Percentiles rank a stretch among this genome's conserved stretches.
These are phyloP conservation scores for Naso thynnoides DNA, from an alignment of 2,797 vertebrate genomes.

Conservation along the genomic window DNA sequence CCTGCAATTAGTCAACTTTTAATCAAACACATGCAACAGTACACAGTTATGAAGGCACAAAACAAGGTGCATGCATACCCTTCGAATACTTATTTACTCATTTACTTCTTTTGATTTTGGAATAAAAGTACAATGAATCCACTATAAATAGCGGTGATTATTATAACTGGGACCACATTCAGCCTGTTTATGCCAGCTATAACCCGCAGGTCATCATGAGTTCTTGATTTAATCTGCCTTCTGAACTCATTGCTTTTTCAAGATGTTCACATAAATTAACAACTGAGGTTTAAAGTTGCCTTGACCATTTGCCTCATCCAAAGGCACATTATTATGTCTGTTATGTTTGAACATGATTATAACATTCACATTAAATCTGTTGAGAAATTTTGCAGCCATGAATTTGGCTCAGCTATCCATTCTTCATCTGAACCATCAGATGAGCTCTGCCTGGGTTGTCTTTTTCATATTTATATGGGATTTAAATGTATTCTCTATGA, in stretches of 20 bases:
- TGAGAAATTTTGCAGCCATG: conserved; percentile 35
- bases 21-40: conserved; percentile 47
- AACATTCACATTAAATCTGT: conserved; percentile 41
- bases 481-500: conserved; percentile 64
- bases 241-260: conserved; percentile 63
- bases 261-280: conserved; percentile 68
- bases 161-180: conserved; percentile 20
- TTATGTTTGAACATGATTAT: conserved; percentile 46
- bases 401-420: conserved; percentile 35
- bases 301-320: conserved; percentile 17
- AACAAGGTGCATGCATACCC: conserved; percentile 9
- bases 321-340: conserved; percentile 34
- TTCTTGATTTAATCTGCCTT: conserved; percentile 36
- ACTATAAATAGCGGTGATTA: conserved; percentile 22
- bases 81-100: conserved; percentile 8
- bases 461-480: conserved; percentile 56
- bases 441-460: conserved; percentile 42
- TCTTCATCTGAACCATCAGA: conserved; percentile 33
- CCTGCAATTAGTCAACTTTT: conserved; percentile 67
- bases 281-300: conserved; percentile 44
- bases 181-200: conserved; percentile 20
- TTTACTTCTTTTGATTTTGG: conserved; percentile 11
- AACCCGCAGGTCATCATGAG: conserved; percentile 22
- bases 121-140: not conserved
- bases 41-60: conserved; percentile 5